phyloP scores from a whole-genome alignment of 2,797 vertebrate species.

The Vireo griseus region DNA sequence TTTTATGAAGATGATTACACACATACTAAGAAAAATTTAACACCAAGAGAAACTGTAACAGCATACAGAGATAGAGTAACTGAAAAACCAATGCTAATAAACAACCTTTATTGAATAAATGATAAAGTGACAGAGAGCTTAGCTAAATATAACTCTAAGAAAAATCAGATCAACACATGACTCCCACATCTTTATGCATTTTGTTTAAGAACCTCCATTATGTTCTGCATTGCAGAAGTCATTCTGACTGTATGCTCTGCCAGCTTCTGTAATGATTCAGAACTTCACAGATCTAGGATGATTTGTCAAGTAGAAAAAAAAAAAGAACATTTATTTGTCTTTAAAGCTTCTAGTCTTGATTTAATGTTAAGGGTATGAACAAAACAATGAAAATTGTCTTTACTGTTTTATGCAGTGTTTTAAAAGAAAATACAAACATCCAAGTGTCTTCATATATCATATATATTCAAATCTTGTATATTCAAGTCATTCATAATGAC shows the following conservation, averaged over 20 bases:
- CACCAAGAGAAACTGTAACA: neutral
- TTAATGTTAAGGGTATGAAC: neutral
- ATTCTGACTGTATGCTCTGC: neutral
- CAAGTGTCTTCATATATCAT: conserved; percentile 36
- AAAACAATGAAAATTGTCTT: neutral
- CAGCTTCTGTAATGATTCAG: neutral
- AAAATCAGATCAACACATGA: neutral
- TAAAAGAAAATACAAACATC: conserved; percentile 27
- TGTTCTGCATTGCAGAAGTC: neutral
- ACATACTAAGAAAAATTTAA: neutral
- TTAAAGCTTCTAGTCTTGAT: neutral
- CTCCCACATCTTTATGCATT: neutral
- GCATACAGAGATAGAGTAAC: neutral
- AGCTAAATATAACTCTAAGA: neutral
- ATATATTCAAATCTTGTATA: neutral
- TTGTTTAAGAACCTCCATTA: neutral
- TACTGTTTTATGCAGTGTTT: neutral
- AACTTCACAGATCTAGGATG: neutral
- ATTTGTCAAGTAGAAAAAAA: neutral
- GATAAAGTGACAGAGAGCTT: neutral
- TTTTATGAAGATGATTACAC: neutral
- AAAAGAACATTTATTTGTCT: neutral
- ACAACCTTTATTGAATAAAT: neutral
- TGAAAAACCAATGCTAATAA: conserved; percentile 3
- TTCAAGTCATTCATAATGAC: conserved; percentile 66